A percentile compares a stretch with the other conserved stretches of the same genome.
Conservation (phyloP, 2,888 invertebrate species). For the Agrotis clavis region DNA sequence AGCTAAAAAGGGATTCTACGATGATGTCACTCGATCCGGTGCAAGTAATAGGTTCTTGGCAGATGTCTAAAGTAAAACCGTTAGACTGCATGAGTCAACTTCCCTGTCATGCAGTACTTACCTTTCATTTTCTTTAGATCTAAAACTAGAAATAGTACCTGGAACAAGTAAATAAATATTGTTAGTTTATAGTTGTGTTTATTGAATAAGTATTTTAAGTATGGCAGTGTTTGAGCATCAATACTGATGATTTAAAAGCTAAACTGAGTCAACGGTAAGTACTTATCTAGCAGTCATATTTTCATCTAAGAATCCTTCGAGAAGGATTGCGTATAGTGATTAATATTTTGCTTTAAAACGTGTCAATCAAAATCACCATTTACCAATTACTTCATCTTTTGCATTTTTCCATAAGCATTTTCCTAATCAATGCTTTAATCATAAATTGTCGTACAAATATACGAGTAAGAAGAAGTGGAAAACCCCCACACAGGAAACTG, state of each 20-base stretch:
- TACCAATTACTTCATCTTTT: background rate
- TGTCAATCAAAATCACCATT: background rate
- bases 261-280: conserved; percentile 9
- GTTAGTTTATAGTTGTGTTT: conserved; percentile 6
- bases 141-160: conserved; percentile 24
- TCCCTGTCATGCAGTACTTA: conserved; percentile 30
- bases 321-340: background rate
- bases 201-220: background rate
- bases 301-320: background rate
- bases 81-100: conserved; percentile 38
- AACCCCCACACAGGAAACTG: background rate
- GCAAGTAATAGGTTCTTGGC: conserved; percentile 49
- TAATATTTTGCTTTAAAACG: background rate
- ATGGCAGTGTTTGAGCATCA: background rate
- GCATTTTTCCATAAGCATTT: background rate
- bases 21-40: conserved; percentile 37
- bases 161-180: conserved; percentile 27
- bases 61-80: conserved; percentile 39
- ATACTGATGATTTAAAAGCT: background rate
- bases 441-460: background rate
- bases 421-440: background rate
- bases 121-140: conserved; percentile 14
- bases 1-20: conserved; percentile 38
- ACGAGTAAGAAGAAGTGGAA: background rate
- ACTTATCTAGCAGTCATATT: background rate